Evolutionary conservation across 2,888 invertebrate genomes (phyloP).

Genomic region (Brenthis ino): DNA sequence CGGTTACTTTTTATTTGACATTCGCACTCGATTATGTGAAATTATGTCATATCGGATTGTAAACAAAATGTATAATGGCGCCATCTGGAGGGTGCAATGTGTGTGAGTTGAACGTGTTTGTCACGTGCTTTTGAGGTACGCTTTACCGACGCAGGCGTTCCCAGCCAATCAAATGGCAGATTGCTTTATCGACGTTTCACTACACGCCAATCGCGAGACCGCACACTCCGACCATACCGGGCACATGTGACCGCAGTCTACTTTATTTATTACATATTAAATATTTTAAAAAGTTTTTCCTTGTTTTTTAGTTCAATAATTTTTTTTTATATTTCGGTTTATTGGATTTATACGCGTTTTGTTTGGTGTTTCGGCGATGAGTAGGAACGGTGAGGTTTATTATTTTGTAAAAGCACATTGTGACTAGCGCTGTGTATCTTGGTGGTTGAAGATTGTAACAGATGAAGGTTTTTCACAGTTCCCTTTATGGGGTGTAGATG

Average conservation of each 20-base stretch:
- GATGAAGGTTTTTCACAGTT: conserved; percentile 1
- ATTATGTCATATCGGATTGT: conserved; percentile 68
- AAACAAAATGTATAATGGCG: conserved; percentile 57
- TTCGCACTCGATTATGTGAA: conserved; percentile 53
- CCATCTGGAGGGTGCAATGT: conserved; percentile 51
- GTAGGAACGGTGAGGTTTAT: conserved; percentile 61
- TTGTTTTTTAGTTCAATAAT: conserved; percentile 23
- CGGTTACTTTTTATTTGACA: conserved; percentile 45
- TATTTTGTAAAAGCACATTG: conserved; percentile 41
- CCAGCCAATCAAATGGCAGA: conserved; percentile 52
- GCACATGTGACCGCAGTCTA: conserved; percentile 72
- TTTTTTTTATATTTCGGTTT: conserved; percentile 31
- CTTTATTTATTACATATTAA: conserved; percentile 1
- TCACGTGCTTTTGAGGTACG: conserved; percentile 61
- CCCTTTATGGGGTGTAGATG: neutral
- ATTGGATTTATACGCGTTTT: neutral
- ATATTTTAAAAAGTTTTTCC: conserved; percentile 2
- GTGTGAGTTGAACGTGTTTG: conserved; percentile 43
- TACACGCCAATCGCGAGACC: conserved; percentile 58
- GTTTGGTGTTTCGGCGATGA: conserved; percentile 52
- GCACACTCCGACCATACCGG: conserved; percentile 56
- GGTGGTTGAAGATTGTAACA: conserved; percentile 30
- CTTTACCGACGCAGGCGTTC: conserved; percentile 50
- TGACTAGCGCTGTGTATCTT: conserved; percentile 49
- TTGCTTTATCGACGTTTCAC: conserved; percentile 50